Base-by-base conservation (phyloP, 2,888 invertebrate genomes). In the Cephus pygmeus region DNA sequence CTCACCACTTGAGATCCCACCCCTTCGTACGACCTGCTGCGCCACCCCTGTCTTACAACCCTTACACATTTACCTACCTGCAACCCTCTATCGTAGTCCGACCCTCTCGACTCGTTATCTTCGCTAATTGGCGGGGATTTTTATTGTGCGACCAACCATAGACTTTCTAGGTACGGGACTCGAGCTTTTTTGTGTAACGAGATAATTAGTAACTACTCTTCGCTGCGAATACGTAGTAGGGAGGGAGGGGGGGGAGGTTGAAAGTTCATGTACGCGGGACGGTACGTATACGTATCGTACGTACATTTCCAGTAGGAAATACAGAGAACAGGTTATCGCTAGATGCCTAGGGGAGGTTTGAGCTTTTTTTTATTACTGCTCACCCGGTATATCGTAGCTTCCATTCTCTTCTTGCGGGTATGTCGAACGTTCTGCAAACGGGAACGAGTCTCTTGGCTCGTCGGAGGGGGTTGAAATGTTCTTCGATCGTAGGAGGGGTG, bases 111-210 rank as follows among this genome's bases (percentile, higher is more conserved):
- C 84, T 88, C 85, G 83, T 88, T 88, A 85, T 84, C 79, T 80
- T 73, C 79, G 81, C 83, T 89, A 88, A 88, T 87, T 88, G 85
- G 82, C 83, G 81, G 79, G 79, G 76, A 77, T 83, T 84, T 84
- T 85, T 83, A 85, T 82, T 73, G 56, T 73, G n/a, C 76, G 34
- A 56, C 69, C 31, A 30, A 71, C 71, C 71, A 71, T 33, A 71
- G 71, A 6, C 12, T 56, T 23, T 56, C 56, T 9, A 81, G 80
- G 82, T 84, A 74, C 77, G 75, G 79, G 73, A 77, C 81, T 81
- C 80, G 81, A 78, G 79, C 79, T 73, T 77, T 75, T 69, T 76
- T 80, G 75, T 69, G 80, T 82, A 83, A 82, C 82, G 82, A 83
- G 82, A 85, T 85, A 86, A 86, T 88, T 86, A 84, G 83, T 80